Evolutionary conservation across 1,140 invertebrate genomes (phyloP).

Genomic region (Stegodyphus dumicola): DNA sequence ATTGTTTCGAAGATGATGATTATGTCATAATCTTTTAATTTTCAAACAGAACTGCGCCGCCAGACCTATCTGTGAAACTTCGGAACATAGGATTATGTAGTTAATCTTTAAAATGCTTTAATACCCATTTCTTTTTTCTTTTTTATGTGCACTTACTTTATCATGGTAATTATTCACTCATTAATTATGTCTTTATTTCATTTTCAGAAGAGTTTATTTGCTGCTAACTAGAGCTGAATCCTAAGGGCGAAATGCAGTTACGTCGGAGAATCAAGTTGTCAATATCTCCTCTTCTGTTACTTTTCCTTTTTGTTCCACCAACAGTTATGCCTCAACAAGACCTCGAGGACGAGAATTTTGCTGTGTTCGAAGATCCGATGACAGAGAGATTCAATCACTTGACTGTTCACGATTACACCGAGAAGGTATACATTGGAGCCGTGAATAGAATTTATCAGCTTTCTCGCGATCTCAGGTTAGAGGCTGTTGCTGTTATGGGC

Average conservation of each 20-base stretch:
- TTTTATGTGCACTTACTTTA: no score
- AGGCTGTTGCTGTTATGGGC: conserved; percentile 84
- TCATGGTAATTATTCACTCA: neutral
- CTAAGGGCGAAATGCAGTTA: conserved; percentile 25
- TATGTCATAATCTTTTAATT: no score
- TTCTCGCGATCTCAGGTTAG: conserved; percentile 83
- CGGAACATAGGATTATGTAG: no score
- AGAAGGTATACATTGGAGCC: conserved; percentile 91
- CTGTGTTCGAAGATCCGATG: conserved; percentile 63
- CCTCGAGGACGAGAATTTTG: conserved; percentile 60
- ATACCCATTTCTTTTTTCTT: no score
- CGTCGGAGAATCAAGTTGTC: conserved; percentile 40
- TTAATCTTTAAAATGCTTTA: no score
- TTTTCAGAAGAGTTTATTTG: conserved; percentile 24
- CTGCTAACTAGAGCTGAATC: conserved; percentile 12
- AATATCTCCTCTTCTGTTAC: conserved; percentile 33
- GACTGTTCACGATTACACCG: conserved; percentile 91
- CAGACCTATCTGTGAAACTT: no score
- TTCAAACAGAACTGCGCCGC: no score
- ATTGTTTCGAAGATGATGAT: no score
- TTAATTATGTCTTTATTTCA: neutral
- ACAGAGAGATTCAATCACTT: conserved; percentile 77
- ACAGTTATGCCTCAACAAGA: conserved; percentile 46
- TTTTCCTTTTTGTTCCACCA: conserved; percentile 49
- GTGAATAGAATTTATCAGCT: conserved; percentile 94